Conservation (phyloP, 1,140 invertebrate genomes). For the Drosophila subobscura region DNA sequence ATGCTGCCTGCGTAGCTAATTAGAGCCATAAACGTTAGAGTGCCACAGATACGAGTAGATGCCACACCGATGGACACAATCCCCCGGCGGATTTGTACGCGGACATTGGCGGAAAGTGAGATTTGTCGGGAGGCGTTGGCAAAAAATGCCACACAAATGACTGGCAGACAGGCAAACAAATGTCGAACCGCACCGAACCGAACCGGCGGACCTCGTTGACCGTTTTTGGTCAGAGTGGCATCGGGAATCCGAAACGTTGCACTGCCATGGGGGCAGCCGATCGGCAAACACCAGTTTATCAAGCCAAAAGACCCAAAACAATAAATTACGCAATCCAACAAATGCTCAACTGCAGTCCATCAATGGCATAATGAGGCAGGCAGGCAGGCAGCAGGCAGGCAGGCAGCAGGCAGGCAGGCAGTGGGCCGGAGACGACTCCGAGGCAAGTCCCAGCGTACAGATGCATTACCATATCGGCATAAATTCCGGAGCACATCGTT, state of each 20-base stretch:
- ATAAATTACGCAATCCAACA: constrained; percentile 83
- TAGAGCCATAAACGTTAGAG: constrained; percentile 68
- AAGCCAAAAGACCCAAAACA: constrained; percentile 73
- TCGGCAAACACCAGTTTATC: constrained; percentile 78
- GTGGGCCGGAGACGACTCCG: not conserved
- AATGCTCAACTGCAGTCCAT: constrained; percentile 83
- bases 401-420: not conserved
- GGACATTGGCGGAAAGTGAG: constrained; percentile 61
- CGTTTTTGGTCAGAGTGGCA: constrained; percentile 63
- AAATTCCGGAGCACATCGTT: constrained; percentile 83
- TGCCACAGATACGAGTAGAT: constrained; percentile 31
- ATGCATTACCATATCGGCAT: constrained; percentile 83
- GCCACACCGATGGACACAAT: constrained; percentile 1
- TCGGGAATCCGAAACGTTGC: constrained; percentile 14
- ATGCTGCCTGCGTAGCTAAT: constrained; percentile 77
- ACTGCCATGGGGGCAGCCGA: constrained; percentile 13
- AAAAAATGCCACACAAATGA: constrained; percentile 67
- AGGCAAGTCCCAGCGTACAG: constrained; percentile 17
- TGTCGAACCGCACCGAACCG: too few species aligned
- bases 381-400: not conserved
- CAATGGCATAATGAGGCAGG: constrained; percentile 82
- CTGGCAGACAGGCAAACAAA: constrained; percentile 35
- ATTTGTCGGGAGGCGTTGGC: constrained; percentile 70
- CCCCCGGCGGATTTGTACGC: constrained; percentile 61
- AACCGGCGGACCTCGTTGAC: constrained; percentile 44